Base-by-base conservation (phyloP, 2,888 invertebrate genomes). In the Drosophila nigricruria region DNA sequence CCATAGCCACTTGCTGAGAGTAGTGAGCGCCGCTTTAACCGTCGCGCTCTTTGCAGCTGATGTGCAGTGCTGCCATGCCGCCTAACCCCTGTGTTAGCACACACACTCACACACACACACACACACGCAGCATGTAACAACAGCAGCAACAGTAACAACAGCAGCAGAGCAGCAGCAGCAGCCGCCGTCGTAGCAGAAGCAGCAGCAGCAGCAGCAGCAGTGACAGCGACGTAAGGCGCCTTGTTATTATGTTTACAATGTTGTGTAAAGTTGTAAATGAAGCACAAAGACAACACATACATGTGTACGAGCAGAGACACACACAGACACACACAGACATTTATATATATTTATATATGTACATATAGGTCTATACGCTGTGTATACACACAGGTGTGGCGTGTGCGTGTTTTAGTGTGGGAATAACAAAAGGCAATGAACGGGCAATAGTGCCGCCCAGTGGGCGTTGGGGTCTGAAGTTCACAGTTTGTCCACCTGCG, bases 191-290 rank as follows among this genome's bases (percentile, higher is more conserved):
- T 30, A 16, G 50, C 45, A n/a, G n/a, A n/a, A 52, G 38, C 40
- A 20, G 18, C 40, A 43, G n/a, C 38, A 49, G 42, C 54, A 27
- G 12, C 50, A 20, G 23, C 34, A 16, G 14, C 36, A 38, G 38
- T n/a, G 25, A 34, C 54, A 61, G 50, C 58, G 43, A 36, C 77
- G 70, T 65, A 53, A 66, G 69, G 71, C 71, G 71, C 68, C 79
- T 80, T 76, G 68, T 81, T 76, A 81, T 81, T 81, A 80, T 81
- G 80, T 81, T 81, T 80, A 80, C 80, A 80, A 80, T 80, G 80
- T 80, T 77, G 81, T 78, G 81, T 70, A 77, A 80, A 80, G 81
- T 80, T 80, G 71, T 77, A 80, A 80, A 80, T 74, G 80, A 80
- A 80, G 78, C 80, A 79, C 80, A 80, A 80, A 80, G 79, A 65